Base-by-base conservation (phyloP, 2,113 vertebrate genomes). In the Melanocharis versteri region DNA sequence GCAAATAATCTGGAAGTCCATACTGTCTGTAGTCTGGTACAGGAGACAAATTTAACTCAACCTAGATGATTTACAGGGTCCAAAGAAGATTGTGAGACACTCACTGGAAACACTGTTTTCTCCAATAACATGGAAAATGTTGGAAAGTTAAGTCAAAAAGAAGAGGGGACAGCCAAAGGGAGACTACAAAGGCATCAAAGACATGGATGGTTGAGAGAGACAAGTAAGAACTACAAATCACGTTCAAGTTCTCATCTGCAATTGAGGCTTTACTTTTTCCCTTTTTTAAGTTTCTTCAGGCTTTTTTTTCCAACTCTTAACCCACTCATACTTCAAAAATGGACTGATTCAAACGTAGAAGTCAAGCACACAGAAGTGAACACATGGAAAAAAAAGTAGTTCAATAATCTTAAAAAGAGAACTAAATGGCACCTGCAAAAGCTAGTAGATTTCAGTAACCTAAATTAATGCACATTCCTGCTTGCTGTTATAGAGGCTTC, bases 131-230 rank as follows among this genome's bases (percentile, higher is more conserved):
- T 44, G 42, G n/a, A 51, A 92, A 45, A 88, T 71, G 37, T 51
- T 70, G 40, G 26, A n/a, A 90, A 92, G 47, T 72, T 84, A 88
- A 60, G 22, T 75, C 24, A 83, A 94, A 66, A n/a, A 90, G n/a
- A 60, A 61, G 48, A 87, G 23, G 27, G 16, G 31, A 76, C 23
- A 20, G 50, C 12, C n/a, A 65, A 73, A 10, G 1, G 6, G 9
- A 87, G 33, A 88, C 60, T 83, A 84, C 68, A 90, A 76, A 95
- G 42, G 62, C 66, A 89, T 83, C 75, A 86, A 57, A 86, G 62
- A 54, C 45, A 78, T 1, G 20, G 35, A 81, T 1, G 11, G 27
- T 44, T 80, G 42, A 54, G 35, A 83, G 51, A 90, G 40, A 45
- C 56, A 87, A 90, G 71, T 13, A 85, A 47, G 17, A 81, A 69